Percentiles rank a stretch among this genome's conserved stretches.
These are phyloP conservation scores for Strigamia maritima DNA, from an alignment of 2,888 invertebrate genomes.

Conservation along the genomic window DNA sequence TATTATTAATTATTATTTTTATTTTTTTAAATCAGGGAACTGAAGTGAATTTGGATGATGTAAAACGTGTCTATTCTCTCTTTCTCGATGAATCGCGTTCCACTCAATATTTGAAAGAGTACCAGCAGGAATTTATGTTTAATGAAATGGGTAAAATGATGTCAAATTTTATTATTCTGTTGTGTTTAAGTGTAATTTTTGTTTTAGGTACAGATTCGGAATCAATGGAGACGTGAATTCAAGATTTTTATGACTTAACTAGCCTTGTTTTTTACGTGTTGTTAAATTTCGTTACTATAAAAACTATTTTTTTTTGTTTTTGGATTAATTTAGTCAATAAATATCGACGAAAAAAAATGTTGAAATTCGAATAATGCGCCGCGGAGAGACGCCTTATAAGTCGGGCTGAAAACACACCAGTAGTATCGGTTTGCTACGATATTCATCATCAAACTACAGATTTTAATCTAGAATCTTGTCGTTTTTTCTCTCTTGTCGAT, in stretches of 20 bases:
- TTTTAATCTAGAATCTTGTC: no score
- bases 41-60: constrained; percentile 70
- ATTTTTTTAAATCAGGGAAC: constrained; percentile 58
- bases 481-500: no score
- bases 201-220: not conserved
- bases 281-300: not conserved
- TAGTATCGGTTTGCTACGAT: no score
- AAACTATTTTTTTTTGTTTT: not conserved
- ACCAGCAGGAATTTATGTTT: constrained; percentile 94
- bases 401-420: no score
- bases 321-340: not conserved
- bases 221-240: not conserved
- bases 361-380: no score
- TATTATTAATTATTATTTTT: constrained; percentile 37
- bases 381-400: no score
- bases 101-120: constrained; percentile 88
- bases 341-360: not conserved
- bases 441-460: no score
- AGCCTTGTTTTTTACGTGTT: not conserved
- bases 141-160: constrained; percentile 48
- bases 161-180: not conserved
- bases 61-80: constrained; percentile 89
- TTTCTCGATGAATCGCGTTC: constrained; percentile 93
- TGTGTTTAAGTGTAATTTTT: not conserved
- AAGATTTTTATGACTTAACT: not conserved